phyloP scores from a whole-genome alignment of 2,797 vertebrate genomes.

The Salmo trutta region DNA sequence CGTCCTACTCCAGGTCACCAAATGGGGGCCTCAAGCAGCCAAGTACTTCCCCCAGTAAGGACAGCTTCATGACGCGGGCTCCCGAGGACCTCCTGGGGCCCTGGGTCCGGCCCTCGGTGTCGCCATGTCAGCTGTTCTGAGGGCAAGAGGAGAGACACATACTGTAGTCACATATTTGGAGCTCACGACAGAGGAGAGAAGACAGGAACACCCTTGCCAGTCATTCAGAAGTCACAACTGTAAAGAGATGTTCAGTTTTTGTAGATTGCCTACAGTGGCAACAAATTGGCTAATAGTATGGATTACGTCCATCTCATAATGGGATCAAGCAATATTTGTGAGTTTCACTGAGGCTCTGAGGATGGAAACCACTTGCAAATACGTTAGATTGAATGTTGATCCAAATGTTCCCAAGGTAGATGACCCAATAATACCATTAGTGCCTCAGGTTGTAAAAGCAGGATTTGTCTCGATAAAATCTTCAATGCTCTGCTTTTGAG shows the following conservation, averaged over 20 bases:
- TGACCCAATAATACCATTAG: conserved; percentile 16
- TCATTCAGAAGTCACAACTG: not conserved
- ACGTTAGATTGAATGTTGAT: conserved; percentile 1
- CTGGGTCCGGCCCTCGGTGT: conserved; percentile 24
- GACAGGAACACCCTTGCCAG: not conserved
- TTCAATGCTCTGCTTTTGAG: conserved; percentile 23
- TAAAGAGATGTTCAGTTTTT: not conserved
- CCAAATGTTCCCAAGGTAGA: conserved; percentile 6
- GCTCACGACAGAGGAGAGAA: not conserved
- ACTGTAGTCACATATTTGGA: not conserved
- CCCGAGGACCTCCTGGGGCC: conserved; percentile 42
- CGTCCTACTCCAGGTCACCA: conserved; percentile 54
- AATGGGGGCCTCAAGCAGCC: conserved; percentile 62
- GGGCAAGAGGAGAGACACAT: conserved; percentile 6
- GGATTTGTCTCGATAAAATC: conserved; percentile 27
- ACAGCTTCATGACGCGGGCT: conserved; percentile 57
- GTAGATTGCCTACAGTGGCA: not conserved
- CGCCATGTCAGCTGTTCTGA: conserved; percentile 78
- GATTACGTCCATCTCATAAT: not conserved
- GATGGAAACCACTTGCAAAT: not conserved
- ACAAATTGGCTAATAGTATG: not conserved
- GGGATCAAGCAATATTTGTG: not conserved
- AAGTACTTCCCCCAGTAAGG: conserved; percentile 62
- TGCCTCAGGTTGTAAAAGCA: conserved; percentile 12
- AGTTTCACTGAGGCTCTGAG: not conserved